Base-by-base conservation (phyloP, 1,140 invertebrate genomes). In the Antheraea mylitta region DNA sequence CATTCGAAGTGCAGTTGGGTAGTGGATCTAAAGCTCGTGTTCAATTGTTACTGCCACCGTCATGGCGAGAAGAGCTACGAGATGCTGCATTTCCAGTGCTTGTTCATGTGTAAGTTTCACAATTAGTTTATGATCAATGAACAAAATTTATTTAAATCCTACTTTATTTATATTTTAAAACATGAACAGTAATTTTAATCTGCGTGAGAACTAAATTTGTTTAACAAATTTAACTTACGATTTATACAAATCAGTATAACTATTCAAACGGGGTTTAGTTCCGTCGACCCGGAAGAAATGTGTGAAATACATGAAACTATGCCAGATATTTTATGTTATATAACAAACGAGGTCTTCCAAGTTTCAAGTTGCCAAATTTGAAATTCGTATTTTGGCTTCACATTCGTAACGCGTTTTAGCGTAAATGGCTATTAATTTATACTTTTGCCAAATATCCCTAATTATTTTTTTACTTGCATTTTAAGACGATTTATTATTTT, bases 81-180 rank as follows among this genome's bases (percentile, higher is more conserved):
- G 96, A 97, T 87, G 96, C 96, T 37, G 96, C 96, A 30, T 97
- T 97, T 92, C 96, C 96, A 9, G 96, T 97, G 10, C 93, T 97
- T 61, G 96, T 97, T 62, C 96, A 97, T 92, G 96, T 97, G 93
- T 96, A 93, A 93, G 94, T 92, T 66, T 11, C 22, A 30, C 22
- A 30, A 30, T 30, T 30, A 30, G 1, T 1, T 30, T 30, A 2
- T 30, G 11, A 10, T 42, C 38, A 42, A 42, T 11, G 38, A 0
- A 42, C 38, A 42, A 42, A 4, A 42, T 11, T 30, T 4, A 30
- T 30, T 30, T 30, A 4, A 42, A n/a, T 53, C 16, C 2, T 53
- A n/a, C n/a, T n/a, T n/a, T n/a, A n/a, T n/a, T n/a, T n/a, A n/a
- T n/a, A n/a, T 5, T 16, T 53, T 0, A 13, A n/a, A 53, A 13